phyloP scores from a whole-genome alignment of 2,113 vertebrate genomes.

The Nymphicus hollandicus region DNA sequence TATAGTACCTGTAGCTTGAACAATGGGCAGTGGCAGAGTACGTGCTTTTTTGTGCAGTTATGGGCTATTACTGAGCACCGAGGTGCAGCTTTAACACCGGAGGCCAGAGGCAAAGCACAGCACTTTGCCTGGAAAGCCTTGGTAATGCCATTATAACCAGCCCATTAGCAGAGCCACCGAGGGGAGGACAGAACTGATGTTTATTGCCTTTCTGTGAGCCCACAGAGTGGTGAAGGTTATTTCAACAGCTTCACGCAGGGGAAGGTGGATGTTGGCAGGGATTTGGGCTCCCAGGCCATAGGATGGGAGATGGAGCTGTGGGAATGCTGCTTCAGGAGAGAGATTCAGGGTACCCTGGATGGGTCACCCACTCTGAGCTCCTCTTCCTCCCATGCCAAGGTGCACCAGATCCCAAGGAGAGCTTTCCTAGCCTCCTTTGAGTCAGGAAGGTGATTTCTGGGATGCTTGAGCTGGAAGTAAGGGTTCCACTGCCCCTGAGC shows the following conservation, averaged over 20 bases:
- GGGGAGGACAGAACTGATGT: neutral
- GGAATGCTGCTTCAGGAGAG: neutral
- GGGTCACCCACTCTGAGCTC: neutral
- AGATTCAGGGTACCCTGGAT: neutral
- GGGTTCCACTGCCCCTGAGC: neutral
- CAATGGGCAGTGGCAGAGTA: neutral
- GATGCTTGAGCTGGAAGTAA: neutral
- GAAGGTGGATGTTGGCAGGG: neutral
- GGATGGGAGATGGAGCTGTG: neutral
- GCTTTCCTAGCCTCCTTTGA: neutral
- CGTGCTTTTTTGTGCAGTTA: neutral
- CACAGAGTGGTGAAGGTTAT: neutral
- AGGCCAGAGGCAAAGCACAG: neutral
- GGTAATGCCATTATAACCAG: accelerated
- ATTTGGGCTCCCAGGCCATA: neutral
- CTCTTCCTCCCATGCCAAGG: neutral
- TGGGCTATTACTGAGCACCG: accelerated
- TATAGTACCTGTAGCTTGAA: neutral
- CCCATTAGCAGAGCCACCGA: neutral
- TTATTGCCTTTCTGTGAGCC: neutral
- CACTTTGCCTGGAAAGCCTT: neutral
- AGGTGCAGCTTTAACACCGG: neutral
- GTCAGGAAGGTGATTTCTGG: neutral
- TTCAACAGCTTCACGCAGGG: neutral
- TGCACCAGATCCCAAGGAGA: neutral